Conservation (phyloP, 2,797 vertebrate species). For the Vultur gryphus region DNA sequence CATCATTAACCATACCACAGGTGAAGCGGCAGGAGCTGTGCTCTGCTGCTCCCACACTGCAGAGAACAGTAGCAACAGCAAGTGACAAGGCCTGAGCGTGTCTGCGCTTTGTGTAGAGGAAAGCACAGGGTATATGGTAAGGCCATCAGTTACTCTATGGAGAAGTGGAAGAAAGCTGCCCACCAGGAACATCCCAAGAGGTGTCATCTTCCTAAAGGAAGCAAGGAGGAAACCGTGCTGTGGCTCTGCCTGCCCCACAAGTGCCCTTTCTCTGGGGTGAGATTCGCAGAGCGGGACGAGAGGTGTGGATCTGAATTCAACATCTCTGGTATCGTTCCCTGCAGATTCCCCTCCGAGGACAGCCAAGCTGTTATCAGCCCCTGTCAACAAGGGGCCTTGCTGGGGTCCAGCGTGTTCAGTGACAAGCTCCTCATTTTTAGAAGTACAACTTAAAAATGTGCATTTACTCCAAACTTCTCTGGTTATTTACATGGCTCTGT, state of each 20-base stretch:
- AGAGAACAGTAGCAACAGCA: background rate
- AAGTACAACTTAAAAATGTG: background rate
- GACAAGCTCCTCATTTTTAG: background rate
- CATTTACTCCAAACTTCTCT: background rate
- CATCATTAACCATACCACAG: background rate
- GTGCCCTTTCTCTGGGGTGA: background rate
- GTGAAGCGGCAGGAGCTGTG: background rate
- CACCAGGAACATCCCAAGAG: background rate
- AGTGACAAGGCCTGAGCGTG: accelerated
- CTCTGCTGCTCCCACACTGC: background rate
- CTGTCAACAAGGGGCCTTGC: background rate
- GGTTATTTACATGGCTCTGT: background rate
- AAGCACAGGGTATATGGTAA: accelerated
- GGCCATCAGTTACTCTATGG: background rate
- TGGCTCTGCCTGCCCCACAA: background rate
- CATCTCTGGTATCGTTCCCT: background rate
- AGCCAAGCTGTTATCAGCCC: background rate
- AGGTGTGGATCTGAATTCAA: background rate
- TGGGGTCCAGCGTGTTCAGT: background rate
- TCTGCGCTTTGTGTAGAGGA: background rate
- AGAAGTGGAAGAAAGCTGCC: background rate
- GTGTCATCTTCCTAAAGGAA: background rate
- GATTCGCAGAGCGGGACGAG: accelerated
- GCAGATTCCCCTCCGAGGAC: background rate
- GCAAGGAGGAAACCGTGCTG: background rate